A percentile compares a stretch with the other conserved stretches of the same genome.
Evolutionary conservation across 2,888 invertebrate genomes (phyloP).

Genomic region (Drosophila falleni): DNA sequence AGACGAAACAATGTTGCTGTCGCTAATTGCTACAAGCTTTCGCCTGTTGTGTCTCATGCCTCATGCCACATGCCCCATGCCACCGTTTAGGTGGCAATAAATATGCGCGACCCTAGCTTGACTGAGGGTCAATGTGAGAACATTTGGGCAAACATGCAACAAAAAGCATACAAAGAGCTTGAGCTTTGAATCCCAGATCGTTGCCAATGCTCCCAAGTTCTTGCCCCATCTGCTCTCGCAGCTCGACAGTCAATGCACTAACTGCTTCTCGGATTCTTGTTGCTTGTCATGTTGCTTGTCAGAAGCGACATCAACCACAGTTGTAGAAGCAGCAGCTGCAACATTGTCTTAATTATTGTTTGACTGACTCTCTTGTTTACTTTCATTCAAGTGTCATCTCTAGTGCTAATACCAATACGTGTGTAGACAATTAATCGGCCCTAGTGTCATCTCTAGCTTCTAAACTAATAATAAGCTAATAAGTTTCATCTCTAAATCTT

Average conservation of each 20-base stretch:
- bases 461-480: no score
- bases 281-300: constrained; percentile 32
- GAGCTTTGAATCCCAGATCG: constrained; percentile 11
- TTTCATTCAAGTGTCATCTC: background rate
- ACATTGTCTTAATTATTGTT: constrained; percentile 1
- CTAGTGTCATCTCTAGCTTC: no score
- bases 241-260: constrained; percentile 19
- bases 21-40: constrained; percentile 67
- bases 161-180: constrained; percentile 20
- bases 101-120: constrained; percentile 38
- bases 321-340: constrained; percentile 18
- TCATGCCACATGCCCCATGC: background rate
- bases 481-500: no score
- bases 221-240: background rate
- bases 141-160: constrained; percentile 53
- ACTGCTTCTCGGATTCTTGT: background rate
- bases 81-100: constrained; percentile 43
- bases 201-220: constrained; percentile 12
- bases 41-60: background rate
- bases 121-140: constrained; percentile 72
- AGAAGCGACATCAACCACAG: constrained; percentile 29
- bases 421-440: no score
- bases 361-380: background rate
- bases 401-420: background rate
- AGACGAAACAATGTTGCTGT: background rate